Conservation (phyloP, 1,140 invertebrate species). For the Drosophila sproati region DNA sequence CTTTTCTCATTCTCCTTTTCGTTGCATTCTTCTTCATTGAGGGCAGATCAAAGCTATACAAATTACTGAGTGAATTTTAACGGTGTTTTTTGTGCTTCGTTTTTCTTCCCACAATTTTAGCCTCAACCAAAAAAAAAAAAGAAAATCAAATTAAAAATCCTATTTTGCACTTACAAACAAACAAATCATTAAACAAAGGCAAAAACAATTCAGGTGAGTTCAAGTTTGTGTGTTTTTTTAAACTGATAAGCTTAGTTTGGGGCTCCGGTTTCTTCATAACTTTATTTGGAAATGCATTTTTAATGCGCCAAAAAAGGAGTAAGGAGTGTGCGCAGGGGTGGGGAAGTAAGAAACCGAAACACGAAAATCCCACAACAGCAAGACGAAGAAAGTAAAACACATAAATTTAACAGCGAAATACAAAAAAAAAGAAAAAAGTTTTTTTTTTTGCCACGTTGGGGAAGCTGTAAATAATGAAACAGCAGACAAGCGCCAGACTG, state of each 20-base stretch:
- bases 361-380: background rate
- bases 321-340: background rate
- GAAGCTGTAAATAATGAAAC: conserved; percentile 76
- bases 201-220: conserved; percentile 27
- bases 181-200: background rate
- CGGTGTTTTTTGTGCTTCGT: conserved; percentile 28
- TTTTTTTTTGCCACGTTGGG: conserved; percentile 17
- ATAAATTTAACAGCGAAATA: conserved; percentile 57
- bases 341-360: background rate
- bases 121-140: conserved; percentile 7
- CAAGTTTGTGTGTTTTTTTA: background rate
- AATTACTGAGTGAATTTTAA: conserved; percentile 1
- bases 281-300: conserved; percentile 57
- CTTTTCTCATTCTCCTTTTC: background rate
- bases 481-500: conserved; percentile 74
- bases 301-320: conserved; percentile 44
- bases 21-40: background rate
- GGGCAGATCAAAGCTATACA: too few relatives aligned
- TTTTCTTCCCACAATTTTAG: conserved; percentile 14
- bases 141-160: background rate
- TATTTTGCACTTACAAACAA: conserved; percentile 20
- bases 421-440: conserved; percentile 22
- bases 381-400: conserved; percentile 44
- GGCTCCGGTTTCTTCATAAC: background rate
- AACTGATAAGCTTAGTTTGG: too few relatives aligned